These are phyloP conservation scores for Coenobita brevimanus DNA, from an alignment of 1,140 invertebrate genomes.

Conservation along the genomic window DNA sequence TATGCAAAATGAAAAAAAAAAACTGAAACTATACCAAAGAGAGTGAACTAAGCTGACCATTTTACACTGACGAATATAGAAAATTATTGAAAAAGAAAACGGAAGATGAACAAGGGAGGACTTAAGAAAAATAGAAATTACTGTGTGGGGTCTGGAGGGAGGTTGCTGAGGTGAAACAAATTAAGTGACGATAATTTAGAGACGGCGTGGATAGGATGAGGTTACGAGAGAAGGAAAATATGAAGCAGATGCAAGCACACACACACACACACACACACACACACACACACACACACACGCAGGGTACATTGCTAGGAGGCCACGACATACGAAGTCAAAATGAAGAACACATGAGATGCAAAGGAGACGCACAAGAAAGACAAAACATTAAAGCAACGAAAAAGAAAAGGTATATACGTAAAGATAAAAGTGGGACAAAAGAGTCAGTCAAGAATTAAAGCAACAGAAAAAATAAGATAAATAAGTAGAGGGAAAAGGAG, in stretches of 20 bases:
- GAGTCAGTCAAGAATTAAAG: not conserved
- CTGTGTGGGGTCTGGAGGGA: not conserved
- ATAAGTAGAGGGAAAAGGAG: not conserved
- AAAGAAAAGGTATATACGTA: not conserved
- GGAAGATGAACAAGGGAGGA: too few relatives aligned
- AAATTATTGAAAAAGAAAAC: too few relatives aligned
- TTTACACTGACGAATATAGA: too few relatives aligned
- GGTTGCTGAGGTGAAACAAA: not conserved
- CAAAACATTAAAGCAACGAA: not conserved
- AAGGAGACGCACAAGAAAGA: not conserved
- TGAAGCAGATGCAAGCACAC: not conserved
- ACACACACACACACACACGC: conserved; percentile 1
- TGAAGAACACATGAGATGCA: not conserved
- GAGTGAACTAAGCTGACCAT: too few relatives aligned
- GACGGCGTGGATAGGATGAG: not conserved
- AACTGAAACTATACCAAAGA: too few relatives aligned
- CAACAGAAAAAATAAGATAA: not conserved
- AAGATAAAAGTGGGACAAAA: not conserved
- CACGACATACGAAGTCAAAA: not conserved
- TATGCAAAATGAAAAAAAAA: too few relatives aligned
- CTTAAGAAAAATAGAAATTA: not conserved
- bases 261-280: not conserved
- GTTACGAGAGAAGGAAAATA: not conserved
- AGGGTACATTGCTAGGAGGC: not conserved
- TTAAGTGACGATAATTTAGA: not conserved